Evolutionary conservation across 2,797 vertebrate genomes (phyloP), one percentile per base, ranked within the genome.

Genomic region (Sitta carolinensis): DNA sequence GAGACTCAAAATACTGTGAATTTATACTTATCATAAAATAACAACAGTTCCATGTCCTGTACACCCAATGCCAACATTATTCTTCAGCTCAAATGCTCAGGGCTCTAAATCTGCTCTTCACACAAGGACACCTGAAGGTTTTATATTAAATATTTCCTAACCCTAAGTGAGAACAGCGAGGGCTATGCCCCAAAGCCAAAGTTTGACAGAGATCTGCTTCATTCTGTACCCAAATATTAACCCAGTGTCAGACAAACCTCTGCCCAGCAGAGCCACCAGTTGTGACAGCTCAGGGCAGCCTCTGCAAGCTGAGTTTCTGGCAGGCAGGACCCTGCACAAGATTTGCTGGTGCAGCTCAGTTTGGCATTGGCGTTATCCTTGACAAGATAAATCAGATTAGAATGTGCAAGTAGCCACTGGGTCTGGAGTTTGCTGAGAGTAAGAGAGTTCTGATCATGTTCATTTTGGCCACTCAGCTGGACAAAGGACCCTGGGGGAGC

Each of bases 401-500:
- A 90, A 76, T 4, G 55, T 22, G 43, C 47, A 59, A 94, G 85
- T 67, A 95, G 90, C 92, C 86, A 79, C 43, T 81, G 93, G 87
- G 87, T 94, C 61, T 86, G 15, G 13, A 68, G 68, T 80, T 94
- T 88, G 93, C 90, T 94, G 78, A 70, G 79, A 64, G 51, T 63
- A 27, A 64, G 73, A 81, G 23, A 91, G 66, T 18, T 73, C 80
- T 47, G 80, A 55, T 54, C 79, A 16, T 1, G 52, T 36, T 95
- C 84, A 52, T 90, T 93, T 94, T 94, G 88, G 77, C 80, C 93
- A 87, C 89, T 97, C 76, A 84, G 96, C 96, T 86, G 89, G 85
- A 84, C 75, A 75, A 36, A 43, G 58, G 67, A 59, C 94, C 93
- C 95, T 81, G 55, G 86, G 92, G 96, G 82, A 92, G 51, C 67